These are phyloP conservation scores for Lepidurus couesii DNA, from an alignment of 1,140 invertebrate genomes.

Conservation along the genomic window DNA sequence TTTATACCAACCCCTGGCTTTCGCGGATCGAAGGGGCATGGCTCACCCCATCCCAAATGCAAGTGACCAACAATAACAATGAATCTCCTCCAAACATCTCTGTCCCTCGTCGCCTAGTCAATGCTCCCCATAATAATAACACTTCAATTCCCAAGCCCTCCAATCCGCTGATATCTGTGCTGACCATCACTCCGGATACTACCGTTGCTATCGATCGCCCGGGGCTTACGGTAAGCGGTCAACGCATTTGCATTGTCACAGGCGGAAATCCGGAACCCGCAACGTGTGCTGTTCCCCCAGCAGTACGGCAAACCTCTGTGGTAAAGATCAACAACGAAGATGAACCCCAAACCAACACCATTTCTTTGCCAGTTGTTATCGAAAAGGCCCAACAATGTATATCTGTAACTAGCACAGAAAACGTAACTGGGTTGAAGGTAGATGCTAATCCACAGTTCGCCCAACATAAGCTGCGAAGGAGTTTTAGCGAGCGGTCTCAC, in stretches of 20 bases:
- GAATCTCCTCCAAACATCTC: background rate
- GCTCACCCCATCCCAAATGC: background rate
- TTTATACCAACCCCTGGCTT: slow-evolving; percentile 18
- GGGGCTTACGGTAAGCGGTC: slow-evolving; percentile 32
- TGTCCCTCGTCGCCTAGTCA: background rate
- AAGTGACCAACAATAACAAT: background rate
- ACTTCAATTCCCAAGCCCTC: background rate
- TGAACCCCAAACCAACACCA: background rate
- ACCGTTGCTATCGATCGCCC: slow-evolving; percentile 32
- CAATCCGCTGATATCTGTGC: background rate
- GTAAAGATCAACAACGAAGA: slow-evolving; percentile 15
- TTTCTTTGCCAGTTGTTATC: background rate
- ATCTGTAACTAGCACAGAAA: background rate
- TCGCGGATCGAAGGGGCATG: background rate
- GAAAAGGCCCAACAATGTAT: background rate
- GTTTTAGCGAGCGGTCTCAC: slow-evolving; percentile 30
- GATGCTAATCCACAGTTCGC: background rate
- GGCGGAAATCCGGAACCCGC: slow-evolving; percentile 24
- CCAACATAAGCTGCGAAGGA: slow-evolving; percentile 26
- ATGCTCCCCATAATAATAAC: background rate
- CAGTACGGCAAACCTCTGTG: slow-evolving; percentile 23
- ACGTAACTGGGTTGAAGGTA: background rate
- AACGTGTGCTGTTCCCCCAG: background rate
- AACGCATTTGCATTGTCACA: slow-evolving; percentile 32
- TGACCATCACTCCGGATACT: slow-evolving; percentile 16